A percentile compares a stretch with the other conserved stretches of the same genome.
These are phyloP conservation scores for Lithophane semibrunnea DNA, from an alignment of 2,888 invertebrate genomes.

Conservation along the genomic window DNA sequence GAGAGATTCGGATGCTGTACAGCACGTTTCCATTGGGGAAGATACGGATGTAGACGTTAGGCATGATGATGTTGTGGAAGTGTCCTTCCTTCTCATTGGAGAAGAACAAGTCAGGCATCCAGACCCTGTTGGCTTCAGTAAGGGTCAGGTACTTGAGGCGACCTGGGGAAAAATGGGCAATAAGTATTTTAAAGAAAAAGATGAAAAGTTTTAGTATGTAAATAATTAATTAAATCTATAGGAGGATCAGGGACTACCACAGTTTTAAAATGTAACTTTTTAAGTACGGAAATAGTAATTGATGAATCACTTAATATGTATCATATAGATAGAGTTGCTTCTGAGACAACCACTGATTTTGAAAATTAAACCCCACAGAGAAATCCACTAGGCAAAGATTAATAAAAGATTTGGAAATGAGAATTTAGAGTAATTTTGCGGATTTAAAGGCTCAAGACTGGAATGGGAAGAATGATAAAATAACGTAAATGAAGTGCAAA, in stretches of 20 bases:
- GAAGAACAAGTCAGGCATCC: slow-evolving; percentile 99
- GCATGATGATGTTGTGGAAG: slow-evolving; percentile 99
- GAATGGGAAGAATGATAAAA: slow-evolving; percentile 6
- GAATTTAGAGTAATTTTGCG: not conserved
- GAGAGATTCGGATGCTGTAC: slow-evolving; percentile 99
- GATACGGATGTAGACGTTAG: slow-evolving; percentile 98
- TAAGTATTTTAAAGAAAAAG: not conserved
- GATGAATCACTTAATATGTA: not conserved
- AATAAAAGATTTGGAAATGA: not conserved
- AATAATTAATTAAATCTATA: not conserved
- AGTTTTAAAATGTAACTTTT: not conserved
- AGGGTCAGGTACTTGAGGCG: slow-evolving; percentile 97
- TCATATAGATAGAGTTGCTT: not conserved
- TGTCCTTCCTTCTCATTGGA: slow-evolving; percentile 99
- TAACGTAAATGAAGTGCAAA: slow-evolving; percentile 3
- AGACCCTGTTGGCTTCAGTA: slow-evolving; percentile 98
- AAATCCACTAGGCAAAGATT: not conserved
- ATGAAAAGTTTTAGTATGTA: not conserved
- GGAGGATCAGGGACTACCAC: not conserved
- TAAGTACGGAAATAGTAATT: not conserved
- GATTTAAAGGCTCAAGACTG: slow-evolving; percentile 4
- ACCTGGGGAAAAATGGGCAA: slow-evolving; percentile 86
- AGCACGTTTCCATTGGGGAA: slow-evolving; percentile 98
- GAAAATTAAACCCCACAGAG: not conserved
- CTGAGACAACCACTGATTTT: not conserved